phyloP scores from a whole-genome alignment of 2,797 vertebrate species.

The Martes flavigula region DNA sequence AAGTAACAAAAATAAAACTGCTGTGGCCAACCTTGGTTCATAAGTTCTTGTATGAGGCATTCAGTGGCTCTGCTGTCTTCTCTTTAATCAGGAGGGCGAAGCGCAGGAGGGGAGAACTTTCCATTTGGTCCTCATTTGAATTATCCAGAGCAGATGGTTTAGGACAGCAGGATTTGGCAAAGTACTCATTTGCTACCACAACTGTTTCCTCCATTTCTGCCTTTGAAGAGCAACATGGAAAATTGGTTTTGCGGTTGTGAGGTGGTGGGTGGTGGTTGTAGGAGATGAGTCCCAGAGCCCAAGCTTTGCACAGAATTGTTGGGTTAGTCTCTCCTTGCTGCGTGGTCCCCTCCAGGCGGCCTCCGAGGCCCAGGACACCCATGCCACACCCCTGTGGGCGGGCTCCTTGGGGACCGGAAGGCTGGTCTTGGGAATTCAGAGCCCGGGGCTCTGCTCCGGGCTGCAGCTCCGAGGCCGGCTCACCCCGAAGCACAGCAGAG shows the following conservation, averaged over 20 bases:
- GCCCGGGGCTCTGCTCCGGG: not conserved
- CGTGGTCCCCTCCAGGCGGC: rapidly evolving
- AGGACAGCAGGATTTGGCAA: conserved; percentile 27
- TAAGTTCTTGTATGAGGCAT: not conserved
- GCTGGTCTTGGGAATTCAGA: not conserved
- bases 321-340: not conserved
- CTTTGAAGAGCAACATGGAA: conserved; percentile 59
- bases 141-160: conserved; percentile 63
- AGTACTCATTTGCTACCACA: conserved; percentile 48
- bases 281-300: not conserved
- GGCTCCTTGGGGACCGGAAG: not conserved
- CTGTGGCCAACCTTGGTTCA: not conserved
- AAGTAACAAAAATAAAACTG: conserved; percentile 29
- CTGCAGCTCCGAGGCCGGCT: not conserved
- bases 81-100: conserved; percentile 44
- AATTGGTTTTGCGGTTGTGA: conserved; percentile 45
- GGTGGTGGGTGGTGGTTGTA: not conserved
- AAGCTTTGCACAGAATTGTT: not conserved
- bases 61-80: not conserved
- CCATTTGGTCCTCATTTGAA: conserved; percentile 40
- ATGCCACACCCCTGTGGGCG: not conserved
- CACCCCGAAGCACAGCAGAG: not conserved
- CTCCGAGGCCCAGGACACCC: not conserved
- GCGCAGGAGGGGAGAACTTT: not conserved
- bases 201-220: conserved; percentile 26